Evolutionary conservation across 2,888 invertebrate species (phyloP).

Genomic region (Sinotaia quadrata): DNA sequence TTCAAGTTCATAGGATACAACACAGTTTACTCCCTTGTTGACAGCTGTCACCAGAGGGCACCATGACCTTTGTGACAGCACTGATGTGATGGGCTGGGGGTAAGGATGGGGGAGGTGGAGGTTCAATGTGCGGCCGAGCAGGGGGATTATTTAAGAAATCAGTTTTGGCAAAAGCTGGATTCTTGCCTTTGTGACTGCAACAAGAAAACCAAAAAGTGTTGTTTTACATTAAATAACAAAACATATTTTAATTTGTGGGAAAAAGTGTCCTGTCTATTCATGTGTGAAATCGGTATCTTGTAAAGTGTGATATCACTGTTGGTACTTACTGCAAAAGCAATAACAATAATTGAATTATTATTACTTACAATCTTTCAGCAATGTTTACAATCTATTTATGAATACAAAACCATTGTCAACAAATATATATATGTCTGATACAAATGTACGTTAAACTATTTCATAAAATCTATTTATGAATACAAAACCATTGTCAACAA

Average conservation of each 20-base stretch:
- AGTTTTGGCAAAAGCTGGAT: constrained; percentile 25
- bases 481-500: too few species aligned
- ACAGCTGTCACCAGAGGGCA: constrained; percentile 56
- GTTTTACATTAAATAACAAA: neutral
- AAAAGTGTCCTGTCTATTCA: neutral
- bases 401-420: too few species aligned
- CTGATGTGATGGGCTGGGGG: constrained; percentile 53
- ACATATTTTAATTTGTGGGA: too few species aligned
- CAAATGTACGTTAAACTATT: too few species aligned
- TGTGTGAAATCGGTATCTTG: neutral
- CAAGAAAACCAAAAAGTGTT: neutral
- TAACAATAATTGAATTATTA: too few species aligned
- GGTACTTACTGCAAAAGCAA: too few species aligned
- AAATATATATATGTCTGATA: too few species aligned
- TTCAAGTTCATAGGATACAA: constrained; percentile 42
- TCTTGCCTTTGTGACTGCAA: neutral
- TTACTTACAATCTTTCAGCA: too few species aligned
- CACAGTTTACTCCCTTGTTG: constrained; percentile 62
- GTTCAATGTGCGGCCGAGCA: constrained; percentile 55
- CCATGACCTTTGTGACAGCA: constrained; percentile 55
- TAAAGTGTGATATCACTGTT: too few species aligned
- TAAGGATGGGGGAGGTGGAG: constrained; percentile 47
- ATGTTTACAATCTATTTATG: too few species aligned
- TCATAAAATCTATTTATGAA: too few species aligned
- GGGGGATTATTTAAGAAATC: constrained; percentile 51